Percentiles rank a stretch among this genome's conserved stretches.
Evolutionary conservation across 2,797 vertebrate genomes (phyloP).

Genomic region (Phoebastria nigripes): DNA sequence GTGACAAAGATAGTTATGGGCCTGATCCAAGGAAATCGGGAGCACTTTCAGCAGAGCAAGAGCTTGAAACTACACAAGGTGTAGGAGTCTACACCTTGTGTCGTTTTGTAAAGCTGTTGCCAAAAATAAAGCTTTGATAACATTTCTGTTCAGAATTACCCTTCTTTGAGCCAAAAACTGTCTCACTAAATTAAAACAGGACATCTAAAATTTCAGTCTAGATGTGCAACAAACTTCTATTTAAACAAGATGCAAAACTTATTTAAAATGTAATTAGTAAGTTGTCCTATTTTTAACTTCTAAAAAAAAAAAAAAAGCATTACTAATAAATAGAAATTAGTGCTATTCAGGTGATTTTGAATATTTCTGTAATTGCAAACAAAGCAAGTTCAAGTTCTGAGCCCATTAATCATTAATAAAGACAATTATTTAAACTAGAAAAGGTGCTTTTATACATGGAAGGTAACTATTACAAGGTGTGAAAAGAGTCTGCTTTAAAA

Average conservation of each 20-base stretch:
- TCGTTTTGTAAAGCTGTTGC: neutral
- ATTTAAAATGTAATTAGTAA: neutral
- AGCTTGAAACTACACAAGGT: neutral
- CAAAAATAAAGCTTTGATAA: conserved; percentile 5
- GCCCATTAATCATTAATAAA: neutral
- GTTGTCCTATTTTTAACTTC: neutral
- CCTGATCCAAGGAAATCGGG: neutral
- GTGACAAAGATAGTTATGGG: neutral
- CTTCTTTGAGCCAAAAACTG: neutral
- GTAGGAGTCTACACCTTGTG: neutral
- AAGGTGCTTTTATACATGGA: neutral
- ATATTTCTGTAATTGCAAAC: neutral
- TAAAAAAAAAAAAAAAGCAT: neutral
- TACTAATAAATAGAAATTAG: neutral
- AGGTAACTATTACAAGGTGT: neutral
- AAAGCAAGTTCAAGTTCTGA: neutral
- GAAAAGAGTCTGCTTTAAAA: neutral
- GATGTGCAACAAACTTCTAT: neutral
- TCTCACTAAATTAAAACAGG: neutral
- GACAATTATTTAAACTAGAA: neutral
- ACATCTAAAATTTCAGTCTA: neutral
- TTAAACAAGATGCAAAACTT: neutral
- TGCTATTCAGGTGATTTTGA: neutral
- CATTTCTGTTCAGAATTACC: neutral
- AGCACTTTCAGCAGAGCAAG: neutral